A percentile compares a stretch with the other conserved stretches of the same genome.
phyloP scores from a whole-genome alignment of 2,113 vertebrate genomes.

The Pholis gunnellus region DNA sequence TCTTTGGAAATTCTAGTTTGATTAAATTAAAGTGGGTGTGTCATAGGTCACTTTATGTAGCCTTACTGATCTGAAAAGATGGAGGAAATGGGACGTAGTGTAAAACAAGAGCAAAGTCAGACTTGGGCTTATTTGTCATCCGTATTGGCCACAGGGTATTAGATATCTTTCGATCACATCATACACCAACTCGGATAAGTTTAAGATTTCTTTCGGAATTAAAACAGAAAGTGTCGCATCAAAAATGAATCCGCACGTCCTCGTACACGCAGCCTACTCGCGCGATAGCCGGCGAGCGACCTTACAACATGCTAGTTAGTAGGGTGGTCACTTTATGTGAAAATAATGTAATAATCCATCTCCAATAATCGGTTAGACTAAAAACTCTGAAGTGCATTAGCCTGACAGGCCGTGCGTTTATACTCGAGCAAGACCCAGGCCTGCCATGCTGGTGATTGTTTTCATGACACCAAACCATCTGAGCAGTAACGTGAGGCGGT shows the following conservation, averaged over 20 bases:
- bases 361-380: too few species aligned
- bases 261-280: too few species aligned
- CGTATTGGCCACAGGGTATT: neutral
- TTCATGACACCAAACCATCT: too few species aligned
- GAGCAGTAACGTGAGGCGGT: too few species aligned
- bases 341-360: neutral
- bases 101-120: neutral
- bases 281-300: too few species aligned
- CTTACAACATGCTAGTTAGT: too few species aligned
- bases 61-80: neutral
- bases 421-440: too few species aligned
- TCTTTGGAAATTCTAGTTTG: neutral
- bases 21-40: neutral
- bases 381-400: too few species aligned
- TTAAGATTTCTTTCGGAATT: neutral
- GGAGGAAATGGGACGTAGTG: neutral
- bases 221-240: neutral
- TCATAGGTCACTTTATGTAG: neutral
- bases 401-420: too few species aligned
- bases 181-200: neutral
- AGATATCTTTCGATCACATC: neutral
- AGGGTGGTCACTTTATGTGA: neutral
- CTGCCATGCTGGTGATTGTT: too few species aligned
- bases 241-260: neutral
- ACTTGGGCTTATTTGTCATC: neutral